Evolutionary conservation across 2,797 vertebrate genomes (phyloP).

Genomic region (Pseudochromis fuscus): DNA sequence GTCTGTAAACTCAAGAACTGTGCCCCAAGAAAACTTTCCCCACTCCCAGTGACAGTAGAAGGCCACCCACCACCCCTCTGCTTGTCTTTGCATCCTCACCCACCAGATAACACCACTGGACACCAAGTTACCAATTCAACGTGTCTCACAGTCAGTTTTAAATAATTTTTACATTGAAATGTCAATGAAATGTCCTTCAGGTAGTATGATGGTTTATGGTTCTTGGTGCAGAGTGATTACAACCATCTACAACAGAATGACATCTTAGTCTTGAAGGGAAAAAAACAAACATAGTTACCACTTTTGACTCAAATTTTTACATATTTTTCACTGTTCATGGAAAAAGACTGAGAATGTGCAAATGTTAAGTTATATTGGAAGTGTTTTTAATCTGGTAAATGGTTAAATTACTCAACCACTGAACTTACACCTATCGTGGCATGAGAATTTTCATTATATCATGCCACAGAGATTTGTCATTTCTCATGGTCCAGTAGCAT

Average conservation of each 20-base stretch:
- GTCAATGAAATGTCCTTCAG: not conserved
- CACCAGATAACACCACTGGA: conserved; percentile 18
- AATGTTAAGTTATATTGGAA: conserved; percentile 14
- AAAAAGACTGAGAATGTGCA: conserved; percentile 15
- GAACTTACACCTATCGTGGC: not conserved
- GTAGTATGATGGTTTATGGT: conserved; percentile 6
- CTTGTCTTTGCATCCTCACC: conserved; percentile 48
- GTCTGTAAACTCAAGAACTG: conserved; percentile 56
- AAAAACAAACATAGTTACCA: not conserved
- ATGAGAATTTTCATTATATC: conserved; percentile 9
- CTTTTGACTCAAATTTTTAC: not conserved
- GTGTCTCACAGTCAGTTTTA: not conserved
- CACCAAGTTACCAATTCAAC: not conserved
- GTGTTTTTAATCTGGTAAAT: conserved; percentile 9
- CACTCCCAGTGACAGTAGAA: conserved; percentile 7
- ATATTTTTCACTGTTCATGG: not conserved
- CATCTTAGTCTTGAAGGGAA: not conserved
- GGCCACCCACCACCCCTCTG: not conserved
- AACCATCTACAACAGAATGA: not conserved
- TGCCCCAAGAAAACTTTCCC: conserved; percentile 23
- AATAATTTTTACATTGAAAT: not conserved
- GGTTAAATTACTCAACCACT: conserved; percentile 16
- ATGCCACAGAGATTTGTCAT: not conserved
- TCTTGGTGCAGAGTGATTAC: not conserved
- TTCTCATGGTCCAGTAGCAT: conserved; percentile 28